phyloP scores from a whole-genome alignment of 2,888 invertebrate species.

The Oxystoma pomonae region DNA sequence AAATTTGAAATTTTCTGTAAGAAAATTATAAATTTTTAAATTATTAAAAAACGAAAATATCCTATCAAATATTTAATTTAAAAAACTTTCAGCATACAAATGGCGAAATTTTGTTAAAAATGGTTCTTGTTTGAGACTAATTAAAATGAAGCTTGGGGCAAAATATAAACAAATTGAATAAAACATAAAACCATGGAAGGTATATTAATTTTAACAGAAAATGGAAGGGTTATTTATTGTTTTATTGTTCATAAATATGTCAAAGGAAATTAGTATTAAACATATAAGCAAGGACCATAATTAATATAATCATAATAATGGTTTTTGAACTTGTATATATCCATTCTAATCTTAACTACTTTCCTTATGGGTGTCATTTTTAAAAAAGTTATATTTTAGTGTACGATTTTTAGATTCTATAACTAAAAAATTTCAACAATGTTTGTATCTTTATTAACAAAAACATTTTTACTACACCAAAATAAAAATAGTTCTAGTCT shows the following conservation, averaged over 20 bases:
- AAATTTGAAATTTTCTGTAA: no score
- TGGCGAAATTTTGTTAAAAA: background rate
- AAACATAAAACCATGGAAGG: no score
- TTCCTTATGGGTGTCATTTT: no score
- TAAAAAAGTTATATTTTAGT: no score
- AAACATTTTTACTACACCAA: no score
- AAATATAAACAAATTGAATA: background rate
- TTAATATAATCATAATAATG: background rate
- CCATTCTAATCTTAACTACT: no score
- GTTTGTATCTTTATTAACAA: no score
- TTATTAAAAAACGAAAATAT: background rate
- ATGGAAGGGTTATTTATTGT: background rate
- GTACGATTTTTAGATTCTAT: no score
- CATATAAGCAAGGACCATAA: background rate
- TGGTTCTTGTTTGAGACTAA: background rate
- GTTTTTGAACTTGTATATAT: no score
- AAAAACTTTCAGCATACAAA: background rate
- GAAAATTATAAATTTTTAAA: background rate
- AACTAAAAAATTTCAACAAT: no score
- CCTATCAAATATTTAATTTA: background rate
- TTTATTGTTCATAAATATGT: background rate
- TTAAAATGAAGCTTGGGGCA: background rate
- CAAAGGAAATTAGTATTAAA: background rate
- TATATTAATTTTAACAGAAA: background rate
- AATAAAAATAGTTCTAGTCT: no score